Evolutionary conservation across 2,113 vertebrate genomes (phyloP), one percentile per base, ranked within the genome.

Genomic region (Aramus guarauna): DNA sequence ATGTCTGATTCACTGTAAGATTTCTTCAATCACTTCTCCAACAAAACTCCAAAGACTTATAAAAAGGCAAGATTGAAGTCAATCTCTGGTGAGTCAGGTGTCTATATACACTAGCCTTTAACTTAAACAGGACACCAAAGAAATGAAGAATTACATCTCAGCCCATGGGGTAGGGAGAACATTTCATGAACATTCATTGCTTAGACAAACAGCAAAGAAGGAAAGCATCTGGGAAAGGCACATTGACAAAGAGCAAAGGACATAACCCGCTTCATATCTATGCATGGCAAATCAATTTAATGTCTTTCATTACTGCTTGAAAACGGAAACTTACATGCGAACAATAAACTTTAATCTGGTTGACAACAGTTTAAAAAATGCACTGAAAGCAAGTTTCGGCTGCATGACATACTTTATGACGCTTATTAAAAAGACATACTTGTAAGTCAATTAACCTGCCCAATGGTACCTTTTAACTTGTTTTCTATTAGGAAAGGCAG

Each of bases 321-420:
- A 97, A 98, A 97, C 45, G 6, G 83, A 97, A 97, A 97, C 73
- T 96, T 97, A 95, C 94, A 94, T 92, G 90, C 0, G 59, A 96
- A 97, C 97, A 97, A 98, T 98, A 98, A 98, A 98, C 97, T 98
- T 97, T 98, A 97, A 98, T 98, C 97, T 98, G 96, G 93, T 98
- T 98, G 97, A 98, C 97, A 98, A 98, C 93, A 97, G 81, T 95
- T 98, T 97, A 96, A 92, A 95, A 98, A 98, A 94, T 53, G 94
- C 97, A 96, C 88, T 63, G 97, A 97, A 98, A 98, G 96, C 96
- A 98, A 97, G 83, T 98, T 98, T 98, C 58, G 5, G 63, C 92
- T 90, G 91, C 73, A 78, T 98, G 97, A 98, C 97, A 97, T 97
- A 96, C 88, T 98, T 98, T 97, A 98, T 98, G 97, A 97, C 96